phyloP scores from a whole-genome alignment of 1,140 invertebrate genomes.

The Tetramorium simillimum region DNA sequence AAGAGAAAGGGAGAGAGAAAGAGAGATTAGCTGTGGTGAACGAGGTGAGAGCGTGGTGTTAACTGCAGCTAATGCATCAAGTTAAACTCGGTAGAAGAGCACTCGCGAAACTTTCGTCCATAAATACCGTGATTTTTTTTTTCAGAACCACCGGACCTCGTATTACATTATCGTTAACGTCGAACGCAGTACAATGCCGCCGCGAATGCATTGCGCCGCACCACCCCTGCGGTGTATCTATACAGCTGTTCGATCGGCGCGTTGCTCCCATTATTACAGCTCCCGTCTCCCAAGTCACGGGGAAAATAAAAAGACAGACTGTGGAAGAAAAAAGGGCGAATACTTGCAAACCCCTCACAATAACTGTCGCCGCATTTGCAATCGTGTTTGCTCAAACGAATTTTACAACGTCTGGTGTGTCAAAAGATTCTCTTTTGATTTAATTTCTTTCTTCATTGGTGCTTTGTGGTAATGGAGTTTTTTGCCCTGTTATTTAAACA shows the following conservation, averaged over 20 bases:
- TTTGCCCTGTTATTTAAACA: slow-evolving; percentile 21
- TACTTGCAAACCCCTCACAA: background rate
- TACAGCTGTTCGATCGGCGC: slow-evolving; percentile 10
- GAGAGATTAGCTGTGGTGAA: slow-evolving; percentile 33
- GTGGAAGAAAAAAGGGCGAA: background rate
- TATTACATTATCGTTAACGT: slow-evolving; percentile 65
- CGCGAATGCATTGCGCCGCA: background rate
- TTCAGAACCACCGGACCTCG: slow-evolving; percentile 32
- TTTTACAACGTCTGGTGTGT: background rate
- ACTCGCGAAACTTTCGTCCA: slow-evolving; percentile 69
- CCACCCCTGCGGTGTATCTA: slow-evolving; percentile 12
- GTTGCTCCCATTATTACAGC: slow-evolving; percentile 26
- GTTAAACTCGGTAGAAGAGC: slow-evolving; percentile 74
- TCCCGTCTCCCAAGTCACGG: slow-evolving; percentile 4
- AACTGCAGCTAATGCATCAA: slow-evolving; percentile 69
- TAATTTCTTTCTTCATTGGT: slow-evolving; percentile 17
- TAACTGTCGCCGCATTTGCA: slow-evolving; percentile 23
- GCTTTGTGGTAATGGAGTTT: background rate
- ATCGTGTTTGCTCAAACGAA: slow-evolving; percentile 8
- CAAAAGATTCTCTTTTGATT: slow-evolving; percentile 21
- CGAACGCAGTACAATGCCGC: slow-evolving; percentile 31
- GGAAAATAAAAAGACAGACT: background rate
- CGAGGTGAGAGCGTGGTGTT: slow-evolving; percentile 38
- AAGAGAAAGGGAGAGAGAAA: background rate
- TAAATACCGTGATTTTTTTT: slow-evolving; percentile 70